Percentiles rank a stretch among this genome's conserved stretches.
These are phyloP conservation scores for Prunella himalayana DNA, from an alignment of 2,113 vertebrate species.

Conservation along the genomic window DNA sequence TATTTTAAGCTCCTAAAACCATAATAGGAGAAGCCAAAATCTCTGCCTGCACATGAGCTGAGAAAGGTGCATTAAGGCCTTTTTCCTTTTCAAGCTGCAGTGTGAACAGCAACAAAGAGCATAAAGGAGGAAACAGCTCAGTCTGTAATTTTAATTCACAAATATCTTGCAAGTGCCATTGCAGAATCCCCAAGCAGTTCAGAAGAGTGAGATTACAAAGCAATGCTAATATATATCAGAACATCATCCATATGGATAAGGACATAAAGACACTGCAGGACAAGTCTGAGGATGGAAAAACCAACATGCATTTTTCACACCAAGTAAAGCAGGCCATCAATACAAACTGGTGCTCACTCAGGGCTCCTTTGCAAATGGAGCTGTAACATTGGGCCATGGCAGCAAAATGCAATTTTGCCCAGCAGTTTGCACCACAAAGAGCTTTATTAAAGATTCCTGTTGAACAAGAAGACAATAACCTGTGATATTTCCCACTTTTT, in stretches of 20 bases:
- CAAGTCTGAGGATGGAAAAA: not conserved
- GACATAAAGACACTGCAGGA: not conserved
- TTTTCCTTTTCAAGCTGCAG: not conserved
- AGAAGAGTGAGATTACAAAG: not conserved
- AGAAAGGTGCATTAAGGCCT: not conserved
- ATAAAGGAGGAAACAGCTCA: not conserved
- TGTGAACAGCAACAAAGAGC: not conserved
- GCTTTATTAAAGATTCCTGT: not conserved
- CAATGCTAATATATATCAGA: not conserved
- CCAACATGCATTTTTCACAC: not conserved
- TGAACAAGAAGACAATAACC: not conserved
- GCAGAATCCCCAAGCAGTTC: not conserved
- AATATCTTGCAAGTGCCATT: not conserved
- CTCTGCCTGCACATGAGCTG: not conserved
- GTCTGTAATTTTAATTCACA: not conserved
- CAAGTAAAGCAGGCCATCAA: not conserved
- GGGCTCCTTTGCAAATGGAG: not conserved
- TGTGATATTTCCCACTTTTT: not conserved
- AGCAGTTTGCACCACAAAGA: not conserved
- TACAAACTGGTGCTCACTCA: not conserved
- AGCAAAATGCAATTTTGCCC: not conserved
- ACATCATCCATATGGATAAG: not conserved
- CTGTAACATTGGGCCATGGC: accelerated
- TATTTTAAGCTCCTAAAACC: not conserved
- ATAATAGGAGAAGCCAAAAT: not conserved